Conservation (phyloP, 2,113 vertebrate genomes). For the Gymnogyps californianus region DNA sequence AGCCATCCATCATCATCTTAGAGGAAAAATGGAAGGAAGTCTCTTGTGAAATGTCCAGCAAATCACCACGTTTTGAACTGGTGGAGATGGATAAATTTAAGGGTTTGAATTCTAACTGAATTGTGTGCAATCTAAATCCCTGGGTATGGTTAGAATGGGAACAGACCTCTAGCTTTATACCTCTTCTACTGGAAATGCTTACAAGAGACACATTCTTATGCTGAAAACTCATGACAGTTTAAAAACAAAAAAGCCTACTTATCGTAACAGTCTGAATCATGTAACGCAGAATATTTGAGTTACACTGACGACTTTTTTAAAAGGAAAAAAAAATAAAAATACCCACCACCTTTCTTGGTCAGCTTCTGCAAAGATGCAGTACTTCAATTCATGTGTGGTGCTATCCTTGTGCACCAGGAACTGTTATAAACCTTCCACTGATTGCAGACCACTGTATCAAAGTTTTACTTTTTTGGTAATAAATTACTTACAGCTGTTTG, state of each 20-base stretch:
- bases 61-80: neutral
- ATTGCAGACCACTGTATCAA: neutral
- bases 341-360: neutral
- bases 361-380: neutral
- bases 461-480: neutral
- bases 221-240: neutral
- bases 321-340: neutral
- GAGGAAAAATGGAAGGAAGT: neutral
- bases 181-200: neutral
- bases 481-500: neutral
- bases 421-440: neutral
- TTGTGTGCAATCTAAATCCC: neutral
- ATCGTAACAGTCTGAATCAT: neutral
- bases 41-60: neutral
- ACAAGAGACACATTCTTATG: neutral
- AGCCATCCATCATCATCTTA: neutral
- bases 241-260: neutral
- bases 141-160: neutral
- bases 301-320: neutral
- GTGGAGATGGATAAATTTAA: neutral
- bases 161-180: neutral
- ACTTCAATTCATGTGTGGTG: neutral
- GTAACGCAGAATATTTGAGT: neutral
- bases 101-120: neutral
- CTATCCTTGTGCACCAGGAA: neutral